phyloP scores from a whole-genome alignment of 2,888 invertebrate genomes.

The Pammene aurita region DNA sequence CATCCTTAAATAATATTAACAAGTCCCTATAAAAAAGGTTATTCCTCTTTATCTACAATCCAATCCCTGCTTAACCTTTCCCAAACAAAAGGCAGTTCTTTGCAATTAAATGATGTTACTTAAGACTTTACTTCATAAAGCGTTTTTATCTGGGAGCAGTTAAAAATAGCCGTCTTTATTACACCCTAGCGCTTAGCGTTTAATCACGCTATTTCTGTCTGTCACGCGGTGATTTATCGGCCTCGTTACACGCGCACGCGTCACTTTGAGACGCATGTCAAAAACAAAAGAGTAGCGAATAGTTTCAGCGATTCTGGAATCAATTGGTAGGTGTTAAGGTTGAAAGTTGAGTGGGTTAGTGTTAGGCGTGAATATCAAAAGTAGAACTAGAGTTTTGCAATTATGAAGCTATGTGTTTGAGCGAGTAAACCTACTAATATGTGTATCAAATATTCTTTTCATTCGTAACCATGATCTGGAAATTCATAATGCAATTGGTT shows the following conservation, averaged over 20 bases:
- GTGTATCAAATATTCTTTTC: too few species aligned
- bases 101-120: neutral
- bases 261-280: conserved; percentile 29
- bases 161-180: conserved; percentile 35
- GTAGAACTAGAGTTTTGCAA: conserved; percentile 14
- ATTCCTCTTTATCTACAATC: neutral
- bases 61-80: conserved; percentile 2
- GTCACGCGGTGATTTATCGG: conserved; percentile 68
- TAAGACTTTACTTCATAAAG: neutral
- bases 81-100: neutral
- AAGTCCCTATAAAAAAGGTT: neutral
- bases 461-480: too few species aligned
- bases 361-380: conserved; percentile 2
- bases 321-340: neutral
- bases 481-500: too few species aligned
- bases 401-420: conserved; percentile 4
- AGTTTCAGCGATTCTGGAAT: neutral
- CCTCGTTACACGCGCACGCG: conserved; percentile 57
- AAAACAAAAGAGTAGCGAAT: conserved; percentile 15
- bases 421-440: neutral
- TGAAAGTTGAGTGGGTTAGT: neutral
- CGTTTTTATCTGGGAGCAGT: conserved; percentile 4
- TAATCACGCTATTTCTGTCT: conserved; percentile 65
- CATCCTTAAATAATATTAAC: neutral
- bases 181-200: conserved; percentile 50